phyloP scores from a whole-genome alignment of 2,113 vertebrate species.

The Xenopus tropicalis region UCB_Xtro_10.0 CM004445.2:132601501-132602000 shows the following conservation, averaged over 20 bases:
- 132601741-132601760: slow-evolving; percentile 70
- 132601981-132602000: too few relatives aligned
- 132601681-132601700: slow-evolving; percentile 77
- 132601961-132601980: too few relatives aligned
- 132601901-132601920: not conserved
- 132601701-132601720: slow-evolving; percentile 79
- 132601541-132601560: slow-evolving; percentile 84
- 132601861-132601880: slow-evolving; percentile 60
- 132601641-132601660: too few relatives aligned
- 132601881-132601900: slow-evolving; percentile 47
- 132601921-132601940: not conserved
- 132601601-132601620: not conserved
- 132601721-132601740: slow-evolving; percentile 82
- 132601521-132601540: slow-evolving; percentile 79
- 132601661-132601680: slow-evolving; percentile 63
- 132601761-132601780: slow-evolving; percentile 71
- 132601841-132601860: slow-evolving; percentile 78
- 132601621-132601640: too few relatives aligned
- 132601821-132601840: slow-evolving; percentile 74
- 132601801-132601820: slow-evolving; percentile 88
- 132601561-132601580: slow-evolving; percentile 82
- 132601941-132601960: too few relatives aligned
- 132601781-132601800: slow-evolving; percentile 87
- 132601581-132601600: slow-evolving; percentile 62
- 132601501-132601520: slow-evolving; percentile 58